These are phyloP conservation scores for Idris sp. DNA, from an alignment of 1,140 invertebrate species.

Conservation along the genomic window DNA sequence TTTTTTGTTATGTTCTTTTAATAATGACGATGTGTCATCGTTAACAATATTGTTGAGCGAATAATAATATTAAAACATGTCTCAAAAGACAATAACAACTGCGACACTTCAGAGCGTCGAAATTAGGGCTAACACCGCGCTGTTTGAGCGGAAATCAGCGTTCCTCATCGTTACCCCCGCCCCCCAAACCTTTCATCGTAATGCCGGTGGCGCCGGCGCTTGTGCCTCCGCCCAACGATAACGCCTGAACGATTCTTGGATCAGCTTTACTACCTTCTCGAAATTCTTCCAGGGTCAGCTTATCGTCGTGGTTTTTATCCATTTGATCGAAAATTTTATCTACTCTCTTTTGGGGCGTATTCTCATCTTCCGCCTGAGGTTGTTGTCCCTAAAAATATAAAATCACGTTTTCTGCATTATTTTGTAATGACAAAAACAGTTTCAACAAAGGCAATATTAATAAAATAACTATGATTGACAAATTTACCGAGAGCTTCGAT, in stretches of 20 bases:
- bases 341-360: slow-evolving; percentile 96
- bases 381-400: slow-evolving; percentile 86
- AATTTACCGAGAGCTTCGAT: too few relatives aligned
- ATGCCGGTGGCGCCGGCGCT: slow-evolving; percentile 37
- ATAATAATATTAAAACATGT: slow-evolving; percentile 44
- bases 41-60: slow-evolving; percentile 49
- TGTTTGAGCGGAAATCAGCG: slow-evolving; percentile 43
- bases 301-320: slow-evolving; percentile 99
- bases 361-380: slow-evolving; percentile 93
- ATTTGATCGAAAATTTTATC: slow-evolving; percentile 99
- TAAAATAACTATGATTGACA: too few relatives aligned
- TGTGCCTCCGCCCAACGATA: slow-evolving; percentile 82
- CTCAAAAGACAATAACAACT: slow-evolving; percentile 54
- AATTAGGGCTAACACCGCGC: slow-evolving; percentile 17
- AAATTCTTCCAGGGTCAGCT: slow-evolving; percentile 98
- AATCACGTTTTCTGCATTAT: slow-evolving; percentile 16
- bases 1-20: not conserved
- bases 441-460: too few relatives aligned
- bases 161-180: slow-evolving; percentile 29
- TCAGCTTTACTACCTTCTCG: slow-evolving; percentile 99
- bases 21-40: slow-evolving; percentile 21
- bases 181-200: slow-evolving; percentile 29
- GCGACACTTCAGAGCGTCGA: slow-evolving; percentile 38
- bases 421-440: slow-evolving; percentile 2
- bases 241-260: slow-evolving; percentile 97